Evolutionary conservation across 2,113 vertebrate genomes (phyloP), one percentile per base, ranked within the genome.

Genomic region (Nansenia antarctica): DNA sequence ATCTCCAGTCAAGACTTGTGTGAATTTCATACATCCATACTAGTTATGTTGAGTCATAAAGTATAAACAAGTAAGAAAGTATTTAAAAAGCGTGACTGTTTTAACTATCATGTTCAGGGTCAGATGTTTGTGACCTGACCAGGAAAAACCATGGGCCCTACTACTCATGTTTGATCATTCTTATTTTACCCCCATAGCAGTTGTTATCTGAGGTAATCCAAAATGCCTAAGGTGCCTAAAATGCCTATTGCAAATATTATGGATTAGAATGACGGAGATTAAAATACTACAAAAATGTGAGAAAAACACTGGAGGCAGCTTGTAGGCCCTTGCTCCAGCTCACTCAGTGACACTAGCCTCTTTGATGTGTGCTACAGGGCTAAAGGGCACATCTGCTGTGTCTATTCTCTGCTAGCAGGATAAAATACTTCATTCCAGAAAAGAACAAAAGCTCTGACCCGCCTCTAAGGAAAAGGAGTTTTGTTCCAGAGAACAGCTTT

Each of bases 331-430:
- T 69, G 57, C 37, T 58, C 67, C 20, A 31, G 22, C 57, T 69
- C 39, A 66, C 29, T 47, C 11, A 34, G 30, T 69, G 55, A 69
- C 67, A 31, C 39, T 32, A 20, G 22, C 22, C 27, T 58, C 67
- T 61, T 47, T 61, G 57, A 69, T 49, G 39, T 52, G n/a, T 15
- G 29, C 27, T 12, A 14, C 20, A 39, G 37, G 20, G 67, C 42
- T 69, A 49, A 69, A 60, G 57, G 67, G 14, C 29, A n/a, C 55
- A 61, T 22, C 55, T 47, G 57, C 26, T 32, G 5, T n/a, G n/a
- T 32, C 22, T 20, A 34, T 55, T 24, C 53, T 26, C 20, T 47
- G n/a, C 63, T 12, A 39, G 18, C 45, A 30, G 18, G 29, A 31
- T 32, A 32, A 32, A 59, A 59, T 59, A 59, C 30, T 24, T 20